Evolutionary conservation across 1,140 invertebrate genomes (phyloP).

Genomic region (Melanaphis sacchari): DNA sequence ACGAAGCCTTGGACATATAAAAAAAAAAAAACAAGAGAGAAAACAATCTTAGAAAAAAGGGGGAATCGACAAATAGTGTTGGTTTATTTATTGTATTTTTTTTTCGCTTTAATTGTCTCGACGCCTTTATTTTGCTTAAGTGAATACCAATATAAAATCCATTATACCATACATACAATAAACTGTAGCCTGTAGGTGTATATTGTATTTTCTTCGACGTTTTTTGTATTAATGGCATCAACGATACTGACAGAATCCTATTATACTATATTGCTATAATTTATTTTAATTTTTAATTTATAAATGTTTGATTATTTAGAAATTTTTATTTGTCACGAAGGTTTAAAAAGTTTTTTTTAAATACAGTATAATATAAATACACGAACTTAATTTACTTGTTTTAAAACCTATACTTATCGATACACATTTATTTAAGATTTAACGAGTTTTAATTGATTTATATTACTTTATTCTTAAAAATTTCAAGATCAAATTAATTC

Average conservation of each 20-base stretch:
- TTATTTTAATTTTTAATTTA: not conserved
- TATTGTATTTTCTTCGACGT: not conserved
- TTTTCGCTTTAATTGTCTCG: not conserved
- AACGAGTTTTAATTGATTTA: too few relatives aligned
- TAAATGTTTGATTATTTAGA: not conserved
- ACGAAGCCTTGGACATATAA: conserved; percentile 19
- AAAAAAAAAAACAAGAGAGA: conserved; percentile 40
- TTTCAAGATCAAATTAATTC: too few relatives aligned
- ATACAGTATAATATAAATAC: not conserved
- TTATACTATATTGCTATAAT: not conserved
- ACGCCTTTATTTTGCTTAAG: not conserved
- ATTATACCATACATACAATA: not conserved
- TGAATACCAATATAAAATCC: not conserved
- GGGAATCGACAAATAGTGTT: conserved; percentile 33
- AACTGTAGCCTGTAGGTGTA: not conserved
- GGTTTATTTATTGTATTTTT: conserved; percentile 23
- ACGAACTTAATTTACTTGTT: not conserved
- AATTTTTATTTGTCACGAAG: not conserved
- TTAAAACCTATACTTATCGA: not conserved
- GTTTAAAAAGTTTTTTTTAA: not conserved
- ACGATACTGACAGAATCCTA: not conserved
- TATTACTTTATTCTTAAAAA: not conserved
- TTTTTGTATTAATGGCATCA: not conserved
- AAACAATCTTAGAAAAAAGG: conserved; percentile 6
- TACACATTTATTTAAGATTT: too few relatives aligned